A percentile compares a stretch with the other conserved stretches of the same genome.
phyloP scores from a whole-genome alignment of 2,888 invertebrate genomes.

The Sarcophaga rosellei region DNA sequence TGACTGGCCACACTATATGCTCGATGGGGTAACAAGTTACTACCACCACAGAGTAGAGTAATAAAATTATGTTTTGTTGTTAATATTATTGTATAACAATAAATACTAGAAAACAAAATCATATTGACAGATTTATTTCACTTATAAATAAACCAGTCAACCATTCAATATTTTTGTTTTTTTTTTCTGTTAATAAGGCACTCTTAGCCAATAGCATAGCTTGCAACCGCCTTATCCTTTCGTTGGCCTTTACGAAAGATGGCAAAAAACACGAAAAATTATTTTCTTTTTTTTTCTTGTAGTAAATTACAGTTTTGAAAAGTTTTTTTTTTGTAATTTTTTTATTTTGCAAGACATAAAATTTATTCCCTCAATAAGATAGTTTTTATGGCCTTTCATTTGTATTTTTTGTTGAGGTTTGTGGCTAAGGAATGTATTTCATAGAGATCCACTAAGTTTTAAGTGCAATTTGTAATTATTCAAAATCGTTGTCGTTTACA shows the following conservation, averaged over 20 bases:
- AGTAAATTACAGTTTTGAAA: constrained; percentile 61
- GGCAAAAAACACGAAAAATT: neutral
- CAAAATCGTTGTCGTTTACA: constrained; percentile 72
- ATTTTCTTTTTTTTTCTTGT: constrained; percentile 24
- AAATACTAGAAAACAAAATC: constrained; percentile 25
- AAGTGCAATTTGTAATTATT: constrained; percentile 78
- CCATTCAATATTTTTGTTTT: neutral
- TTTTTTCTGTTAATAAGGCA: neutral
- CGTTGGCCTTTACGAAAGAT: neutral
- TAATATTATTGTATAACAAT: constrained; percentile 57
- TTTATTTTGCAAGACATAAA: constrained; percentile 49
- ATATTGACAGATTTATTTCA: constrained; percentile 16
- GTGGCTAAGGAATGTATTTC: constrained; percentile 48
- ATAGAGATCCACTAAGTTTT: constrained; percentile 57
- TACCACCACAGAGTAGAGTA: constrained; percentile 56
- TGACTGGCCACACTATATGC: too few species aligned
- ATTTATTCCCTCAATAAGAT: constrained; percentile 45
- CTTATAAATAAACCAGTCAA: constrained; percentile 30
- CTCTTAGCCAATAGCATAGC: constrained; percentile 37
- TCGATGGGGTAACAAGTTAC: neutral
- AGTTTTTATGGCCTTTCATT: constrained; percentile 64
- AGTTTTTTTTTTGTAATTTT: constrained; percentile 39
- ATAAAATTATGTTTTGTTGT: constrained; percentile 69
- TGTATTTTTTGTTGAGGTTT: constrained; percentile 14
- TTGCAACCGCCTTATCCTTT: constrained; percentile 1